Percentiles rank a stretch among this genome's conserved stretches.
These are phyloP conservation scores for Mycteria americana DNA, from an alignment of 2,797 vertebrate species.

Conservation along the genomic window DNA sequence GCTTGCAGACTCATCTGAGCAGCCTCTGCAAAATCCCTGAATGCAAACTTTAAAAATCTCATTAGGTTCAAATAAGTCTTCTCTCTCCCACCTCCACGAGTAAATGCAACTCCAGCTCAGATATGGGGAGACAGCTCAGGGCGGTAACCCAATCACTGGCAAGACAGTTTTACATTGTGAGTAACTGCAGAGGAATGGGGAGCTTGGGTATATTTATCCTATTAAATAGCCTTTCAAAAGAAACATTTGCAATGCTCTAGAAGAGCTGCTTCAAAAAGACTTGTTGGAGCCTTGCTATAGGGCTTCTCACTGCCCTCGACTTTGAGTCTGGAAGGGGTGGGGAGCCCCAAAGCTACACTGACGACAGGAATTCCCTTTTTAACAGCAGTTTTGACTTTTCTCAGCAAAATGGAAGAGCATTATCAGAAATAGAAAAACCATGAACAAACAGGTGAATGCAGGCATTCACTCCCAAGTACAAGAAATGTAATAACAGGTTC, in stretches of 20 bases:
- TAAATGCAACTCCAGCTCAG: not conserved
- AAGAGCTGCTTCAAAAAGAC: not conserved
- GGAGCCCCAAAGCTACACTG: not conserved
- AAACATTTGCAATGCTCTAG: slow-evolving; percentile 15
- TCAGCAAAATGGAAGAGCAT: not conserved
- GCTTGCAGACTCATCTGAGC: not conserved
- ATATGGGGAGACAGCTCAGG: not conserved
- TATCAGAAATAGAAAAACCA: not conserved
- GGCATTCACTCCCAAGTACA: not conserved
- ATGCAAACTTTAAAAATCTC: not conserved
- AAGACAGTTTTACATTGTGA: slow-evolving; percentile 61
- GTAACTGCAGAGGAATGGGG: slow-evolving; percentile 75
- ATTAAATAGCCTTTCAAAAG: slow-evolving; percentile 44
- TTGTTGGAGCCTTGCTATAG: not conserved
- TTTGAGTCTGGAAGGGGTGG: not conserved
- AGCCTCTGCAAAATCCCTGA: not conserved
- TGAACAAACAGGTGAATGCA: not conserved
- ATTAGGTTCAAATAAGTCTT: not conserved
- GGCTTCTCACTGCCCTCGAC: not conserved
- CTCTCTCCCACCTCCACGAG: not conserved
- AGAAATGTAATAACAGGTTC: not conserved
- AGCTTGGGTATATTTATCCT: slow-evolving; percentile 76
- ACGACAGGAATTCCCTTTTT: not conserved
- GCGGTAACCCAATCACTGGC: slow-evolving; percentile 69
- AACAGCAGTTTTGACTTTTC: not conserved